Evolutionary conservation across 1,140 invertebrate species (phyloP).

Genomic region (Calycopis cecrops): DNA sequence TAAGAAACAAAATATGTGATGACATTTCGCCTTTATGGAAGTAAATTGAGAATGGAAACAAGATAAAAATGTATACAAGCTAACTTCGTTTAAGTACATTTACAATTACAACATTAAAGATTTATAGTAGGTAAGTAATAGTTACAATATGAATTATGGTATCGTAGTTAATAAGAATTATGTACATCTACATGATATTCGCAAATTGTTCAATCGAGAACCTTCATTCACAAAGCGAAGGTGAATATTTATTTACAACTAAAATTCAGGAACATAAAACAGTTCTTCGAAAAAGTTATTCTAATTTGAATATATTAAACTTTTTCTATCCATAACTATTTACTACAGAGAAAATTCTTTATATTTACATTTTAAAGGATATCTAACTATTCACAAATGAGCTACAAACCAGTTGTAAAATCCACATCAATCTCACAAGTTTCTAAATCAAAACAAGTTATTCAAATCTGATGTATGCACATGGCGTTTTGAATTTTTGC

Average conservation of each 20-base stretch:
- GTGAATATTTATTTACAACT: slow-evolving; percentile 70
- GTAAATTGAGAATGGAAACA: slow-evolving; percentile 34
- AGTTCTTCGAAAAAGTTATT: slow-evolving; percentile 61
- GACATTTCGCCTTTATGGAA: slow-evolving; percentile 33
- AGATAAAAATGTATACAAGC: slow-evolving; percentile 42
- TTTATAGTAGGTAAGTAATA: slow-evolving; percentile 59
- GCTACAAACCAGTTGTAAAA: slow-evolving; percentile 50
- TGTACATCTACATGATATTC: slow-evolving; percentile 10
- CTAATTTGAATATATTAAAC: slow-evolving; percentile 68
- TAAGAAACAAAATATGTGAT: slow-evolving; percentile 38
- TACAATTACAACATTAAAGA: slow-evolving; percentile 67
- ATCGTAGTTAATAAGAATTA: slow-evolving; percentile 34
- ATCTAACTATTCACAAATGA: slow-evolving; percentile 64
- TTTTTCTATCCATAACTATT: slow-evolving; percentile 42
- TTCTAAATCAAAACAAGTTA: too few relatives aligned
- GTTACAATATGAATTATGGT: slow-evolving; percentile 53
- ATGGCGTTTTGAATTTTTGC: slow-evolving; percentile 20
- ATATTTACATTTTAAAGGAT: slow-evolving; percentile 62
- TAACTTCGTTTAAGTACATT: slow-evolving; percentile 67
- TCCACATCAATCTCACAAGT: slow-evolving; percentile 49
- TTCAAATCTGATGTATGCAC: too few relatives aligned
- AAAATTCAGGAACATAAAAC: slow-evolving; percentile 71
- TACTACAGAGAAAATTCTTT: slow-evolving; percentile 48
- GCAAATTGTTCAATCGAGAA: slow-evolving; percentile 22
- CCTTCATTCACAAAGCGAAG: slow-evolving; percentile 34